Conservation (phyloP, 2,888 invertebrate genomes). For the Lithodes maja region DNA sequence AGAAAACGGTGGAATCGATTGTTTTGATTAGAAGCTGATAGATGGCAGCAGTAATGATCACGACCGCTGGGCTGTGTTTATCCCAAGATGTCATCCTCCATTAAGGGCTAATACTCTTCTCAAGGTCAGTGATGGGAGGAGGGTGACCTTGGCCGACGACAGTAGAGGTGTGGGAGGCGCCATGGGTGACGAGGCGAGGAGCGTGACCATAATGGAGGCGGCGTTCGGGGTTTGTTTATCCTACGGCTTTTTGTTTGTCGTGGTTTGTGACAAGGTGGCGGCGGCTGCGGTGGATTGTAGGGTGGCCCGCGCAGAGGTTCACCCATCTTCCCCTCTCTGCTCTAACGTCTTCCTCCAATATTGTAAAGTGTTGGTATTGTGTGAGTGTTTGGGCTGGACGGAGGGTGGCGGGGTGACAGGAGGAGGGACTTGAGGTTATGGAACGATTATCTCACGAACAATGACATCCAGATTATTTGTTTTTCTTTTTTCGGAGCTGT, state of each 20-base stretch:
- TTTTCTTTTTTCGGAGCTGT: no score
- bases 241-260: constrained; percentile 44
- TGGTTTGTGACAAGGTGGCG: constrained; percentile 9
- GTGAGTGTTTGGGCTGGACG: no score
- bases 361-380: no score
- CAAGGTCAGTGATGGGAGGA: constrained; percentile 29
- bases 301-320: neutral
- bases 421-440: no score
- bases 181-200: neutral
- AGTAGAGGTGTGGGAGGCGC: neutral
- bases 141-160: neutral
- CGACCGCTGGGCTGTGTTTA: constrained; percentile 51
- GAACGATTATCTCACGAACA: no score
- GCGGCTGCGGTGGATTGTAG: constrained; percentile 1
- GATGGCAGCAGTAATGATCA: constrained; percentile 70
- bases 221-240: constrained; percentile 46
- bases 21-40: constrained; percentile 69
- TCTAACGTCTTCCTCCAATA: no score
- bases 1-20: constrained; percentile 68
- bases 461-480: no score
- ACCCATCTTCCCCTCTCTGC: no score
- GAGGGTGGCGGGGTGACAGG: no score
- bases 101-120: constrained; percentile 54
- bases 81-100: constrained; percentile 53
- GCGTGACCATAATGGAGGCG: constrained; percentile 5